Base-by-base conservation (phyloP, 64 coral and sea anemone genomes). In the Hydrozoanthus tunicans region DNA sequence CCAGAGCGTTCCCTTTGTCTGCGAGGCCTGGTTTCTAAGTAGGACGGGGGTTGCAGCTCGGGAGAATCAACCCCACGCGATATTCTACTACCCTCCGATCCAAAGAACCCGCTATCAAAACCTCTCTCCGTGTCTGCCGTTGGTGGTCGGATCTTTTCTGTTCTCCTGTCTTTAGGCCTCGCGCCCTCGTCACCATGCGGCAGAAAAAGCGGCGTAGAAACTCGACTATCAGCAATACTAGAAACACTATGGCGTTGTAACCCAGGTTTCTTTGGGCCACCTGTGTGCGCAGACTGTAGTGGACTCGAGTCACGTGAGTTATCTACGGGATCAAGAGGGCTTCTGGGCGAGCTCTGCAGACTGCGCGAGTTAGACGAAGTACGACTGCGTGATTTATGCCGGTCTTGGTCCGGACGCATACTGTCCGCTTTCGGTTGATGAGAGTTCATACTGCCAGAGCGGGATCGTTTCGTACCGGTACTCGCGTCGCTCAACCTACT, bases 81-180 rank as follows among this genome's bases (percentile, higher is more conserved):
- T 70, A 93, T 90, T 76, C 95, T 83, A 62, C 95, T 96, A 62
- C 92, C 95, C 64, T 96, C 95, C n/a, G 95, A 96, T 3, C 95
- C 95, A 67, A 96, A 96, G 43, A 96, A 96, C 6, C 95, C 95
- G 52, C 95, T 96, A 72, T 96, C 95, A 65, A 96, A 96, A 0
- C 95, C 95, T 80, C 95, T 82, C 54, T 96, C 95, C 4, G 95
- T 94, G 10, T 96, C 95, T 17, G 92, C 92, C 15, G 82, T 91
- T n/a, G 83, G 77, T 66, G 93, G 93, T 12, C 90, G 89, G 8
- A 61, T 58, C 43, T 94, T 96, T 56, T 91, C 84, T 70, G 65
- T 78, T 79, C 90, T 86, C 13, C n/a, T 7, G 6, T 92, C 89
- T 57, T 91, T 96, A 3, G 89, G 92, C 83, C 89, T 89, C 6